Evolutionary conservation across 2,797 vertebrate genomes (phyloP).

Genomic region (Novumbra hubbsi): DNA sequence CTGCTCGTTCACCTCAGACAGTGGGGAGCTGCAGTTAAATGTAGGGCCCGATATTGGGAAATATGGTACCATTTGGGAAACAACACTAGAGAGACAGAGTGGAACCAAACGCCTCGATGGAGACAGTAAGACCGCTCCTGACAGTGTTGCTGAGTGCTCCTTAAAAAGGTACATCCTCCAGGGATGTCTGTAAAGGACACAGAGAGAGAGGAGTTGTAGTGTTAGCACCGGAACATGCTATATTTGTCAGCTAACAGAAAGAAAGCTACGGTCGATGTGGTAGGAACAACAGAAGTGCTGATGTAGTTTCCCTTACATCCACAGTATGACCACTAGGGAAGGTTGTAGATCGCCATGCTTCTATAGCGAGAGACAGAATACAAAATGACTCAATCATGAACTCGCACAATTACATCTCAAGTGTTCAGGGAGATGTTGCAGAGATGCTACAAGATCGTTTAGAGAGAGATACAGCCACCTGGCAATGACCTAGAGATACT

Average conservation of each 20-base stretch:
- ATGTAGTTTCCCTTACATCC: background rate
- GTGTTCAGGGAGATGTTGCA: no score
- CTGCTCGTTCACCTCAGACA: slow-evolving; percentile 42
- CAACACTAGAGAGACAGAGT: slow-evolving; percentile 28
- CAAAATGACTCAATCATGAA: no score
- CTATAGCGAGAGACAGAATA: no score
- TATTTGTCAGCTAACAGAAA: slow-evolving; percentile 34
- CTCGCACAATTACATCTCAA: no score
- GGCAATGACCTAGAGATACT: background rate
- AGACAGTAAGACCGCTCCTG: slow-evolving; percentile 65
- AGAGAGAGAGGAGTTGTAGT: slow-evolving; percentile 48
- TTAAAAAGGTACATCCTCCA: slow-evolving; percentile 52
- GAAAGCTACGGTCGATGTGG: slow-evolving; percentile 18
- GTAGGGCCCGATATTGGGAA: slow-evolving; percentile 50
- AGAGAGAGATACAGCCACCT: background rate
- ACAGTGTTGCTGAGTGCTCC: slow-evolving; percentile 37
- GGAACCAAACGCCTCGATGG: slow-evolving; percentile 47
- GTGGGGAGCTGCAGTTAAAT: slow-evolving; percentile 55
- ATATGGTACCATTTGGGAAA: slow-evolving; percentile 11
- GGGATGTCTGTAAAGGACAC: slow-evolving; percentile 50
- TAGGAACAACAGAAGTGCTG: background rate
- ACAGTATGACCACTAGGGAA: no score
- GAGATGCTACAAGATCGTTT: no score
- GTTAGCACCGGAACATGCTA: slow-evolving; percentile 46
- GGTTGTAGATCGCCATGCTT: no score